A percentile compares a stretch with the other conserved stretches of the same genome.
Evolutionary conservation across 2,113 vertebrate species (phyloP).

Genomic region (Halcyon senegalensis): DNA sequence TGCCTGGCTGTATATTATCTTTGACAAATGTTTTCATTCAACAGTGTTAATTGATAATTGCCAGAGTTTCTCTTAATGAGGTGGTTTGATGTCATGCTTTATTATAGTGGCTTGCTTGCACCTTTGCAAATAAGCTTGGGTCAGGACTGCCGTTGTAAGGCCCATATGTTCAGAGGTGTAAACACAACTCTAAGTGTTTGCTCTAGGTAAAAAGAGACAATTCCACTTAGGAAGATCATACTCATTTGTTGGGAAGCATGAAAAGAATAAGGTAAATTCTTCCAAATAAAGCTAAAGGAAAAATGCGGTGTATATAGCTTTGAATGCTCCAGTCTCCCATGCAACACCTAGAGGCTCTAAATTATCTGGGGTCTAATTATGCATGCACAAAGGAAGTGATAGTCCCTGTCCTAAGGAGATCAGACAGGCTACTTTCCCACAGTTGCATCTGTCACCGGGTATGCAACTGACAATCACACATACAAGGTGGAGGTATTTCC

Average conservation of each 20-base stretch:
- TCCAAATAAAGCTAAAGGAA: background rate
- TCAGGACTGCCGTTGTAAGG: background rate
- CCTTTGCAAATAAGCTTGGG: background rate
- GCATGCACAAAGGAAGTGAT: background rate
- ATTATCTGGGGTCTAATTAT: background rate
- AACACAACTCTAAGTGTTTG: background rate
- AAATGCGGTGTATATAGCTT: background rate
- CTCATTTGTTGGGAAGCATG: background rate
- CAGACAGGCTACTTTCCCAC: background rate
- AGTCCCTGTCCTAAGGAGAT: background rate
- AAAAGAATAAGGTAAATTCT: background rate
- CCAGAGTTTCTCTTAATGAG: background rate
- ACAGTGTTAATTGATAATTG: background rate
- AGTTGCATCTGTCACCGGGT: no score
- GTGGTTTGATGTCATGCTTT: background rate
- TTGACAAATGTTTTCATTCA: background rate
- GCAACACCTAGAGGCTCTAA: background rate
- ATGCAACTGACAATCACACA: no score
- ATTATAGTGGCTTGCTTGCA: background rate
- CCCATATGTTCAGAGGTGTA: background rate
- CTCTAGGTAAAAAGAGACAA: background rate
- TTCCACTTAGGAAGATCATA: background rate
- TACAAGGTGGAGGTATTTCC: no score
- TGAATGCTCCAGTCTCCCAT: background rate
- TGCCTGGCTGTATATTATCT: background rate